These are phyloP conservation scores for Pterocles gutturalis DNA, from an alignment of 2,113 vertebrate species.

Conservation along the genomic window DNA sequence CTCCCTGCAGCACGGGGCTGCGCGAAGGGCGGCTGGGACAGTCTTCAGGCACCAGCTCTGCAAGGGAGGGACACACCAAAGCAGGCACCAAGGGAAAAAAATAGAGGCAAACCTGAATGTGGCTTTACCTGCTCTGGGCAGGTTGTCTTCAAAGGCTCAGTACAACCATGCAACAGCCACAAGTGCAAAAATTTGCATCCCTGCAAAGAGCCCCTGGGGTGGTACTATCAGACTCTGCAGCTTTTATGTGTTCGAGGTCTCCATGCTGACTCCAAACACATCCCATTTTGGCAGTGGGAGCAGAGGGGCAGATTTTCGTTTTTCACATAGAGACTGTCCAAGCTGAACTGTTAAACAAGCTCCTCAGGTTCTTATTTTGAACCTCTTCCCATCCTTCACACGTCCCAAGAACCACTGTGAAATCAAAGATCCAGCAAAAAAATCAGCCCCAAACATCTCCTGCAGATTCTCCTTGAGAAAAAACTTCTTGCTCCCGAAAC, in stretches of 20 bases:
- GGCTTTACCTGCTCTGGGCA: neutral
- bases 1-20: neutral
- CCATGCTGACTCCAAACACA: neutral
- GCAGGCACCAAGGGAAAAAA: neutral
- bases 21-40: neutral
- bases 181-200: neutral
- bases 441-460: neutral
- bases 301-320: neutral
- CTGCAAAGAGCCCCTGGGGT: neutral
- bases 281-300: neutral
- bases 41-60: neutral
- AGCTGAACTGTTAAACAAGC: neutral
- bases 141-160: neutral
- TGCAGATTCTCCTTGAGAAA: neutral
- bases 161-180: neutral
- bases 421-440: neutral
- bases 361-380: neutral
- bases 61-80: neutral
- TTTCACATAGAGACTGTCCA: neutral
- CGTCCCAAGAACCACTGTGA: neutral
- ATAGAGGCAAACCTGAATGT: neutral
- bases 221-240: neutral
- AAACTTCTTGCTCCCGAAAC: neutral
- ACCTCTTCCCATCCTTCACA: neutral
- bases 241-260: neutral